A percentile compares a stretch with the other conserved stretches of the same genome.
Evolutionary conservation across 1,140 invertebrate species (phyloP).

Genomic region (Nixonia krombeini): DNA sequence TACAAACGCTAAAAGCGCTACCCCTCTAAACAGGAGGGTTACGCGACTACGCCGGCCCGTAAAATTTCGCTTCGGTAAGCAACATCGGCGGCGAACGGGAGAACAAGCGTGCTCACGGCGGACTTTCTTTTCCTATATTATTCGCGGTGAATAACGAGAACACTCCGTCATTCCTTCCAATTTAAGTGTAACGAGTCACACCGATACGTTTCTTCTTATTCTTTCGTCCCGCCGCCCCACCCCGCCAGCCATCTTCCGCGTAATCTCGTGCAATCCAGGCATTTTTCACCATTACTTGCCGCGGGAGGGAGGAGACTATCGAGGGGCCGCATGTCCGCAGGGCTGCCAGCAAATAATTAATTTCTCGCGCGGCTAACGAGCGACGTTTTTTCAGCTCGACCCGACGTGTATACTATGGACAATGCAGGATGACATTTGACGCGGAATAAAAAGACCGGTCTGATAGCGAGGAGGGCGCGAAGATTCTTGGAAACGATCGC

Average conservation of each 20-base stretch:
- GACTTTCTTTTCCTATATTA: conserved; percentile 67
- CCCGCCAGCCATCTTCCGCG: conserved; percentile 53
- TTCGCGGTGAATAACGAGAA: conserved; percentile 69
- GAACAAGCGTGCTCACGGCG: conserved; percentile 21
- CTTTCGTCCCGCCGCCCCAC: conserved; percentile 54
- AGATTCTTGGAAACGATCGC: too few species aligned
- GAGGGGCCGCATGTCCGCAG: conserved; percentile 45
- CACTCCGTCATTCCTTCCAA: conserved; percentile 72
- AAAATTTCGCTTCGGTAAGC: conserved; percentile 44
- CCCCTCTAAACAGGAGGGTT: too few species aligned
- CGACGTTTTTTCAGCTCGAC: conserved; percentile 46
- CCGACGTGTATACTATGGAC: conserved; percentile 48
- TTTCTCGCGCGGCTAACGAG: conserved; percentile 71
- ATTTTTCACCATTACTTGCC: conserved; percentile 72
- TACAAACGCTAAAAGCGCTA: conserved; percentile 34
- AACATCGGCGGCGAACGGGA: conserved; percentile 27
- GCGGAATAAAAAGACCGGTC: conserved; percentile 48
- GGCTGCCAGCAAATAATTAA: conserved; percentile 71
- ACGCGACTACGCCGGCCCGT: conserved; percentile 32
- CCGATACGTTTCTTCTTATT: conserved; percentile 72
- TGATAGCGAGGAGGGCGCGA: conserved; percentile 26
- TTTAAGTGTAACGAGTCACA: conserved; percentile 72
- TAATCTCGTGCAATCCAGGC: conserved; percentile 70
- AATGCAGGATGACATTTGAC: conserved; percentile 58
- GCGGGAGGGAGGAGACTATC: conserved; percentile 40